Percentiles rank a stretch among this genome's conserved stretches.
phyloP scores from a whole-genome alignment of 2,797 vertebrate genomes.

The Myotis myotis region DNA sequence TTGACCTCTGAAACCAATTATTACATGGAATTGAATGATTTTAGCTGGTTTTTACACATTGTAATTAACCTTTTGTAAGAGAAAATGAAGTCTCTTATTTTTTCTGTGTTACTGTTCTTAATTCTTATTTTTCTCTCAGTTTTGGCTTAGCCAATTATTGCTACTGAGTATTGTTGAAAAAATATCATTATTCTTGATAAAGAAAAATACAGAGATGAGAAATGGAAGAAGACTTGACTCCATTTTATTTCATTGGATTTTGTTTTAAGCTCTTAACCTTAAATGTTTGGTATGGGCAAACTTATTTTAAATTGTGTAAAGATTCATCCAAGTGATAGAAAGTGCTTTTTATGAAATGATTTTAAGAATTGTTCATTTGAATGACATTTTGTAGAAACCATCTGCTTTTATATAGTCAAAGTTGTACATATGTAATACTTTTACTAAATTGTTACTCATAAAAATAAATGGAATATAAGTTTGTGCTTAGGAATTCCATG shows the following conservation, averaged over 20 bases:
- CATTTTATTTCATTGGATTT: background rate
- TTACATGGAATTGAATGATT: background rate
- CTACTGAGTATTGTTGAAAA: background rate
- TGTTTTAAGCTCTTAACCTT: background rate
- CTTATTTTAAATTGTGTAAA: background rate
- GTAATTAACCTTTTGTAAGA: background rate
- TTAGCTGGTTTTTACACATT: background rate
- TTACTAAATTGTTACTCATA: background rate
- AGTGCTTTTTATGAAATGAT: background rate
- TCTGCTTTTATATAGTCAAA: background rate
- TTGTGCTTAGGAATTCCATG: background rate
- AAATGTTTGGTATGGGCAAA: background rate
- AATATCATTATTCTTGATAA: background rate
- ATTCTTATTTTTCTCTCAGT: background rate
- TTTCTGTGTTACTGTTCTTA: background rate
- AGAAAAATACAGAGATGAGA: background rate
- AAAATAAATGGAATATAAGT: slow-evolving; percentile 19
- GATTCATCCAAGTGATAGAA: background rate
- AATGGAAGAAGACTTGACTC: background rate
- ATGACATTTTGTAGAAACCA: background rate
- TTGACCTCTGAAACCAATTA: background rate
- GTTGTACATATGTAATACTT: background rate
- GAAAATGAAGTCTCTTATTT: background rate
- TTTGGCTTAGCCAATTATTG: background rate
- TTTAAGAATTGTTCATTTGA: background rate